Evolutionary conservation across 2,888 invertebrate species (phyloP).

Genomic region (Plebejus melissa): DNA sequence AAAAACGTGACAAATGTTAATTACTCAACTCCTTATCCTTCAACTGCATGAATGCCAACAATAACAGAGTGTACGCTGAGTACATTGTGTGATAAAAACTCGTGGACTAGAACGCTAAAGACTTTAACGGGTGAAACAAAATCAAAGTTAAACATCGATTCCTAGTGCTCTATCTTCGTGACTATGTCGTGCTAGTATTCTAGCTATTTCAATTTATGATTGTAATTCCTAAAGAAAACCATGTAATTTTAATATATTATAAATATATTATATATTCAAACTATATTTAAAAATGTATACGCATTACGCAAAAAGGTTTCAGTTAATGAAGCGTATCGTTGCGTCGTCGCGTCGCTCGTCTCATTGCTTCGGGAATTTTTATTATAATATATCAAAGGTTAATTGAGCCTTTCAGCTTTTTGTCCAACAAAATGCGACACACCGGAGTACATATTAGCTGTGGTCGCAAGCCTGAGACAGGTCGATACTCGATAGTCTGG

Average conservation of each 20-base stretch:
- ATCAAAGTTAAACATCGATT: not conserved
- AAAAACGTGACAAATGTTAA: slow-evolving; percentile 43
- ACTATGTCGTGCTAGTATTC: not conserved
- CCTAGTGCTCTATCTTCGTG: not conserved
- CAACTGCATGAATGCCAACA: slow-evolving; percentile 34
- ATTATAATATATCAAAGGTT: slow-evolving; percentile 20
- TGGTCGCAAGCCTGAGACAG: slow-evolving; percentile 7
- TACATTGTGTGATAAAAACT: slow-evolving; percentile 11
- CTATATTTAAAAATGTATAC: slow-evolving; percentile 6
- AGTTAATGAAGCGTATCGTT: slow-evolving; percentile 1
- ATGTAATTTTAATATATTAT: too few relatives aligned
- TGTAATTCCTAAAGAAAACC: not conserved
- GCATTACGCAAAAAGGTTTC: not conserved
- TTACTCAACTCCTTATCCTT: slow-evolving; percentile 29
- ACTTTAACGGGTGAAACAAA: not conserved
- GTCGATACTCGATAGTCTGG: slow-evolving; percentile 15
- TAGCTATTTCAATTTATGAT: not conserved
- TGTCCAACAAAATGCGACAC: slow-evolving; percentile 8
- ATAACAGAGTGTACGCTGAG: slow-evolving; percentile 17
- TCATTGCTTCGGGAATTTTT: slow-evolving; percentile 22
- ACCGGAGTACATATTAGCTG: not conserved
- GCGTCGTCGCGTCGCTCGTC: slow-evolving; percentile 5
- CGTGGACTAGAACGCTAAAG: not conserved
- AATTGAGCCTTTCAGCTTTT: slow-evolving; percentile 17
- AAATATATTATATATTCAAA: not conserved